A percentile compares a stretch with the other conserved stretches of the same genome.
Conservation (phyloP, 2,797 vertebrate species). For the Clarias platycephalus region DNA sequence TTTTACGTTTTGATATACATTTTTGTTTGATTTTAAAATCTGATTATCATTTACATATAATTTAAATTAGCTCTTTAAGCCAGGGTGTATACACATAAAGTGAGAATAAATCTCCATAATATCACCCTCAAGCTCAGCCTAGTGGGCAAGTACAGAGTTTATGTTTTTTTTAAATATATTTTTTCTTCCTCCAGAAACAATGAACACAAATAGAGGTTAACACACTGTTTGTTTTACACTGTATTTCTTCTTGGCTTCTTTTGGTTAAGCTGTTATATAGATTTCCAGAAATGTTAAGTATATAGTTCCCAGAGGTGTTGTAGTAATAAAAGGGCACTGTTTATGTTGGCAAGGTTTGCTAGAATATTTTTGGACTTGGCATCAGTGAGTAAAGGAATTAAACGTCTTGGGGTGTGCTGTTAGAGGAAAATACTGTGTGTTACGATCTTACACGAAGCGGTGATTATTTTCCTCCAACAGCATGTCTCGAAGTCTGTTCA, state of each 20-base stretch:
- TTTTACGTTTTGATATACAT: too few relatives aligned
- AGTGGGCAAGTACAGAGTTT: neutral
- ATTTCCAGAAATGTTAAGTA: constrained; percentile 24
- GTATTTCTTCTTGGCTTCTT: constrained; percentile 5
- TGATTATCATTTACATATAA: too few relatives aligned
- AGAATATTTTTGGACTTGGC: constrained; percentile 19
- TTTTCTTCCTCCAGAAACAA: neutral
- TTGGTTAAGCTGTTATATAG: constrained; percentile 19
- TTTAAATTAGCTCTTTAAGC: too few relatives aligned
- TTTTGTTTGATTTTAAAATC: too few relatives aligned
- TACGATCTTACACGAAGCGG: too few relatives aligned
- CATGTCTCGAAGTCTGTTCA: neutral
- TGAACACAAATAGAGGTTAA: constrained; percentile 18
- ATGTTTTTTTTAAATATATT: too few relatives aligned
- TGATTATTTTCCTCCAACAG: neutral
- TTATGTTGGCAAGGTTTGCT: constrained; percentile 9
- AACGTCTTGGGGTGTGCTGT: neutral
- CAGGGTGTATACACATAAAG: too few relatives aligned
- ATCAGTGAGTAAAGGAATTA: neutral
- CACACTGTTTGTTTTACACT: neutral
- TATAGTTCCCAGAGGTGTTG: constrained; percentile 5
- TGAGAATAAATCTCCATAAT: neutral
- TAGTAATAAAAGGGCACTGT: constrained; percentile 18
- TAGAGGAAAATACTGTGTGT: neutral
- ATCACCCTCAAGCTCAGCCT: neutral